Evolutionary conservation across 2,888 invertebrate genomes (phyloP).

Genomic region (Pteria penguin): DNA sequence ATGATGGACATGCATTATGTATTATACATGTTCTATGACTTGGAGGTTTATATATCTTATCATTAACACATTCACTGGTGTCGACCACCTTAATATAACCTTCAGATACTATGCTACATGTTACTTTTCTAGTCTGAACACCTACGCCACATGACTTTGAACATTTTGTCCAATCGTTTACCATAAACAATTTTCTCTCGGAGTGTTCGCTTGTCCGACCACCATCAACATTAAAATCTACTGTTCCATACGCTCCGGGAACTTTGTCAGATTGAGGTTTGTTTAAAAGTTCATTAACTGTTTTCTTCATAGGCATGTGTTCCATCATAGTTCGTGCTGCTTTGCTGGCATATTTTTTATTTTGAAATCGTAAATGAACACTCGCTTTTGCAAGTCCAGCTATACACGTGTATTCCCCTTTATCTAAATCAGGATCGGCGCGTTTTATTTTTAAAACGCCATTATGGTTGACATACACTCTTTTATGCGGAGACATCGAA

Average conservation of each 20-base stretch:
- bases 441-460: conserved; percentile 66
- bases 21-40: conserved; percentile 56
- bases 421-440: conserved; percentile 63
- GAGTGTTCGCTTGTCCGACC: conserved; percentile 8
- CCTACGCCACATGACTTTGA: conserved; percentile 90
- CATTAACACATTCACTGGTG: conserved; percentile 57
- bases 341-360: conserved; percentile 58
- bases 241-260: conserved; percentile 27
- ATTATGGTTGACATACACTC: conserved; percentile 62
- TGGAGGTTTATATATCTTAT: conserved; percentile 58
- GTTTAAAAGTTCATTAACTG: conserved; percentile 48
- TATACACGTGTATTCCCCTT: conserved; percentile 68
- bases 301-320: conserved; percentile 47
- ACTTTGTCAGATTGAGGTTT: conserved; percentile 59
- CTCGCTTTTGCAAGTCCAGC: conserved; percentile 63
- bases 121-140: conserved; percentile 86
- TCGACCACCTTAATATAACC: conserved; percentile 85
- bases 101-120: conserved; percentile 83
- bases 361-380: conserved; percentile 63
- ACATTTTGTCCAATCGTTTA: conserved; percentile 90
- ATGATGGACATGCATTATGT: conserved; percentile 61
- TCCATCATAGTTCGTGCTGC: conserved; percentile 57
- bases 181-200: conserved; percentile 52
- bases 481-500: conserved; percentile 56
- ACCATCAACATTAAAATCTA: conserved; percentile 1